Evolutionary conservation across 2,113 vertebrate genomes (phyloP).

Genomic region (Ptychochromis oligacanthus): DNA sequence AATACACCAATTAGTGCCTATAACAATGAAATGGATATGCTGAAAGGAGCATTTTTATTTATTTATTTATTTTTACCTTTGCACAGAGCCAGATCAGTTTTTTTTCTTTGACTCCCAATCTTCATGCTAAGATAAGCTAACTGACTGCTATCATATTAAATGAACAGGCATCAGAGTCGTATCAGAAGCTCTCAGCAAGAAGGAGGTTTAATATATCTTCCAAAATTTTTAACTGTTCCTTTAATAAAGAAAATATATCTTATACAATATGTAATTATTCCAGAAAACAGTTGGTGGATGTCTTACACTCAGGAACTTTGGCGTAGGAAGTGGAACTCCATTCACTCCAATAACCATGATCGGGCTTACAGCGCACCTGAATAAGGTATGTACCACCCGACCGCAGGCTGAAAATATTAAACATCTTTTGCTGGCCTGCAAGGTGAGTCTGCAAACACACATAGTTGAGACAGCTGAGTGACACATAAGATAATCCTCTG

Average conservation of each 20-base stretch:
- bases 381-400: constrained; percentile 86
- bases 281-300: neutral
- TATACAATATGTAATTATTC: neutral
- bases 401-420: constrained; percentile 85
- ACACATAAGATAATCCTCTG: neutral
- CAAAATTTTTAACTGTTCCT: neutral
- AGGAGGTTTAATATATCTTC: neutral
- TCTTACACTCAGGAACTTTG: constrained; percentile 80
- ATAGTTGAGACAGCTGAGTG: neutral
- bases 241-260: neutral
- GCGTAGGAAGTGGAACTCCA: constrained; percentile 75
- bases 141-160: neutral
- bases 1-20: neutral
- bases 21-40: neutral
- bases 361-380: constrained; percentile 90
- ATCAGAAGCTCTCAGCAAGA: neutral
- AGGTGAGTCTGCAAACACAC: constrained; percentile 79
- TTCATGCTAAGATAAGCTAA: neutral
- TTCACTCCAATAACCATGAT: constrained; percentile 85
- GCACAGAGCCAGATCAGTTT: neutral
- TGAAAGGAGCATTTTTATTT: no score
- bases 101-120: neutral
- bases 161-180: no score
- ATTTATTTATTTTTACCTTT: no score
- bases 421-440: constrained; percentile 87